Percentiles rank a stretch among this genome's conserved stretches.
Conservation (phyloP, 2,113 vertebrate species). For the Plecotus auritus region DNA sequence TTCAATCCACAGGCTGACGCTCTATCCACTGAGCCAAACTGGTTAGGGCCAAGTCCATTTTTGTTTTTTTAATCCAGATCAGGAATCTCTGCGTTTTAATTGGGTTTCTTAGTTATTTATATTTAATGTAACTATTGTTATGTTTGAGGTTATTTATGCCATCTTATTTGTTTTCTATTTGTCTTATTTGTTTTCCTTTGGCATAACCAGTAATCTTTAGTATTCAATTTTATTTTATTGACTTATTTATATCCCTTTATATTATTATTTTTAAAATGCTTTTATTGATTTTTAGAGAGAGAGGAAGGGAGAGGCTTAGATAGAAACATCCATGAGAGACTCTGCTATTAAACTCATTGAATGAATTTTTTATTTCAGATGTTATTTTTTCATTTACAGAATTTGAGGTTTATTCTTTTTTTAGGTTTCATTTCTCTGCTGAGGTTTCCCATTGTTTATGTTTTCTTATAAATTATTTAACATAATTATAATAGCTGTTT, state of each 20-base stretch:
- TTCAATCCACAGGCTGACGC: too few relatives aligned
- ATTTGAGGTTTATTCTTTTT: not conserved
- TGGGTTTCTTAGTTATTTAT: not conserved
- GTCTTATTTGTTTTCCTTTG: not conserved
- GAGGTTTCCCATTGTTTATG: not conserved
- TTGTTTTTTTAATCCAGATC: not conserved
- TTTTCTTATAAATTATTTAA: not conserved
- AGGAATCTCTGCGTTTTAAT: not conserved
- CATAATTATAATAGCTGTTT: not conserved
- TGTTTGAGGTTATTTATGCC: not conserved
- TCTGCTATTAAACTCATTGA: too few relatives aligned
- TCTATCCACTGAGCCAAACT: too few relatives aligned
- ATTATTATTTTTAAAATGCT: not conserved
- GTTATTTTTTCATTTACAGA: not conserved
- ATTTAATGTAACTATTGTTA: not conserved
- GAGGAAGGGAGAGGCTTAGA: too few relatives aligned
- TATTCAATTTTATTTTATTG: not conserved
- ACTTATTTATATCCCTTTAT: not conserved
- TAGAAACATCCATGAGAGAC: too few relatives aligned
- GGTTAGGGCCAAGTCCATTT: too few relatives aligned
- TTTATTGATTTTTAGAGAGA: too few relatives aligned
- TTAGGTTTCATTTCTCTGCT: not conserved
- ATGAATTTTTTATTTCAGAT: too few relatives aligned
- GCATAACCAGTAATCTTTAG: not conserved
- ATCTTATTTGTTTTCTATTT: not conserved